phyloP scores from a whole-genome alignment of 1,140 invertebrate genomes.

The Drosophila mojavensis region DNA sequence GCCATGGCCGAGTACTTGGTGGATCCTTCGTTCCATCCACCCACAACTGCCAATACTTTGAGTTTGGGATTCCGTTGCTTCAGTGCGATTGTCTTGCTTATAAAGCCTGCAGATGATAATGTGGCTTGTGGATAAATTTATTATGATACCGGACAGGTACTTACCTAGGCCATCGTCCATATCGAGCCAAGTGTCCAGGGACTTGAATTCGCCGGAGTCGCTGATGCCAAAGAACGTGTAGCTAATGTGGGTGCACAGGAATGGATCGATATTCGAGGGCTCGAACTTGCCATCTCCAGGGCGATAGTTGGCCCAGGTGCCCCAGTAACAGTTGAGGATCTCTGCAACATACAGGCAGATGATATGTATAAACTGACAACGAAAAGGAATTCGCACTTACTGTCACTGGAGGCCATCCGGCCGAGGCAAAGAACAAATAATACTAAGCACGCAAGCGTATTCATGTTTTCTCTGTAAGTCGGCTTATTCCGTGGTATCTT shows the following conservation, averaged over 20 bases:
- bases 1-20: conserved; percentile 87
- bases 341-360: conserved; percentile 65
- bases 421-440: conserved; percentile 42
- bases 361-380: too few species aligned
- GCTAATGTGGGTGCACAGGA: conserved; percentile 88
- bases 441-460: conserved; percentile 32
- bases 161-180: conserved; percentile 83
- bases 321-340: conserved; percentile 88
- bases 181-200: conserved; percentile 88
- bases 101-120: too few species aligned
- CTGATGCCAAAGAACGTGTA: conserved; percentile 88
- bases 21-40: conserved; percentile 90
- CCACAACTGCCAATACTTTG: conserved; percentile 89
- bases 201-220: conserved; percentile 77
- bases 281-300: conserved; percentile 86
- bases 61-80: conserved; percentile 86
- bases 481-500: conserved; percentile 13
- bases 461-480: conserved; percentile 40
- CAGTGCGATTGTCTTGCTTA: conserved; percentile 57
- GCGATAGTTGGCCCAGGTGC: conserved; percentile 87
- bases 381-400: conserved; percentile 29
- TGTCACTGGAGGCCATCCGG: conserved; percentile 39
- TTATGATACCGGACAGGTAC: neutral
- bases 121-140: too few species aligned
- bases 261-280: conserved; percentile 86